Conservation (phyloP, 2,113 vertebrate species). For the Rattus rattus region DNA sequence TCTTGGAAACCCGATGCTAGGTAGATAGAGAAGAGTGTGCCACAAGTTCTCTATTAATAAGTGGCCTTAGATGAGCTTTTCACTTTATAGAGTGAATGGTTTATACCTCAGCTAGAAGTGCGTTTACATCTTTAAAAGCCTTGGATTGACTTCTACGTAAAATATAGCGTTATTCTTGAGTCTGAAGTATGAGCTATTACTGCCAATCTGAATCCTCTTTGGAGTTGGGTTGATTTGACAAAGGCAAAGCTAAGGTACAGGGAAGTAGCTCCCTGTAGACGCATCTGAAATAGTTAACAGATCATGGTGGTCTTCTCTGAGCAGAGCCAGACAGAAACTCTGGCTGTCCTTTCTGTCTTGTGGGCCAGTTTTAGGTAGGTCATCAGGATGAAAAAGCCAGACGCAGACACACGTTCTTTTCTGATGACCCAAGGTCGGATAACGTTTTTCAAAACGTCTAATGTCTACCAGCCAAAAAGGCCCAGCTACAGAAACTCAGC, state of each 20-base stretch:
- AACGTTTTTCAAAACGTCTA: neutral
- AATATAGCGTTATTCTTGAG: neutral
- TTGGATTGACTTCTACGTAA: neutral
- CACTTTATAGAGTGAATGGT: neutral
- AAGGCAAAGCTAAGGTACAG: neutral
- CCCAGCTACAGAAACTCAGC: neutral
- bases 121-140: neutral
- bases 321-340: neutral
- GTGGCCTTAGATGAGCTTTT: neutral
- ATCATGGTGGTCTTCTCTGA: neutral
- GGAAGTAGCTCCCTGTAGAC: neutral
- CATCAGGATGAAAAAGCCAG: neutral
- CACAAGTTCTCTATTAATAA: neutral
- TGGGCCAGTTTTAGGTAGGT: neutral
- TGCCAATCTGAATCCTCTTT: neutral
- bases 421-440: accelerated
- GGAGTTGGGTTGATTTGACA: neutral
- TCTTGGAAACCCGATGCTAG: neutral
- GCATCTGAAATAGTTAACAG: neutral
- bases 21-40: neutral
- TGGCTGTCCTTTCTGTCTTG: neutral
- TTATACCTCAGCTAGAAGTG: neutral
- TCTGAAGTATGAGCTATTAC: neutral
- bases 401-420: neutral
- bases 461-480: neutral